These are phyloP conservation scores for Enteromius anoplus DNA, from an alignment of 2,797 vertebrate species.

Conservation along the genomic window DNA sequence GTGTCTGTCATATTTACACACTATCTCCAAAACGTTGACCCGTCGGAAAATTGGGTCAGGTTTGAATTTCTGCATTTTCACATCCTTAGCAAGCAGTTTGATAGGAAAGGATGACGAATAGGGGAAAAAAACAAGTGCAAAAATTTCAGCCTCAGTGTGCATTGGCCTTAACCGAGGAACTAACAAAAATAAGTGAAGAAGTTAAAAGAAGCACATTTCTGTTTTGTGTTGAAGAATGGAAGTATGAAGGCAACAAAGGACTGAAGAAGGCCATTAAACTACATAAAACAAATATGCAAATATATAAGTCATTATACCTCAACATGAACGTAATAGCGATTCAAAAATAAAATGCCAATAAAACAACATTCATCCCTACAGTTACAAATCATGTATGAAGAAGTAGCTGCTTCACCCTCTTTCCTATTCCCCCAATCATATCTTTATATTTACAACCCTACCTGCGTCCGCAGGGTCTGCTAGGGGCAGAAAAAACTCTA, in stretches of 20 bases:
- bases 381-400: slow-evolving; percentile 36
- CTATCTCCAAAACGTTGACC: no score
- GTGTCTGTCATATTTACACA: no score
- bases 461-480: slow-evolving; percentile 44
- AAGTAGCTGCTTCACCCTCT: slow-evolving; percentile 36
- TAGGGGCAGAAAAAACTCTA: slow-evolving; percentile 51
- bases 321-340: background rate
- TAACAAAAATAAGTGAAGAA: background rate
- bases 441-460: slow-evolving; percentile 51
- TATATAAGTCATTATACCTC: background rate
- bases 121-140: no score
- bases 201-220: background rate
- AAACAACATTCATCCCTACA: background rate
- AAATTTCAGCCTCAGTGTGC: no score
- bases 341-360: background rate
- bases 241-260: background rate
- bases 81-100: no score
- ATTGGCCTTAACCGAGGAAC: background rate
- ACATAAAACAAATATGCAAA: background rate
- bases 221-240: background rate
- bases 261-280: background rate
- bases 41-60: no score
- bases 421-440: slow-evolving; percentile 52
- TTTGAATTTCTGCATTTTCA: no score
- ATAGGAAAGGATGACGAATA: no score